Conservation (phyloP, 2,113 vertebrate species). For the Colinus virginianus region DNA sequence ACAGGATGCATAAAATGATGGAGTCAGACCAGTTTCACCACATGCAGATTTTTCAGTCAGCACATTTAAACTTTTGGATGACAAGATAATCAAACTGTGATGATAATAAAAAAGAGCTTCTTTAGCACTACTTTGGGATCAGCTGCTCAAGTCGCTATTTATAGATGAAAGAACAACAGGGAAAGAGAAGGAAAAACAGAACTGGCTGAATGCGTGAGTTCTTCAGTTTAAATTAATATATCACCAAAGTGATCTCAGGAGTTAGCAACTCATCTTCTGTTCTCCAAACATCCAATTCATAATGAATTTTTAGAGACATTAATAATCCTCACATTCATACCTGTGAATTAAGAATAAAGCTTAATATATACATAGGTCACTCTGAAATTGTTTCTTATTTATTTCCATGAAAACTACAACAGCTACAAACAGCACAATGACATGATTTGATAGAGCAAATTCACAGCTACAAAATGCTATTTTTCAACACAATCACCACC, state of each 20-base stretch:
- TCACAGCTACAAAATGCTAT: neutral
- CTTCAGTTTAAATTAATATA: conserved; percentile 42
- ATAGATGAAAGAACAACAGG: conserved; percentile 42
- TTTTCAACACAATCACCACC: neutral
- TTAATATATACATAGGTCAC: neutral
- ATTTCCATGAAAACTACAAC: neutral
- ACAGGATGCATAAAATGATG: neutral
- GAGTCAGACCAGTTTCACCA: neutral
- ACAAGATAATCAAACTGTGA: conserved; percentile 26
- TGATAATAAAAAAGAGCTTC: conserved; percentile 20
- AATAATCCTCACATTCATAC: neutral
- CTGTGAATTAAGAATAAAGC: neutral
- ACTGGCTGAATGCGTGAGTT: conserved; percentile 10
- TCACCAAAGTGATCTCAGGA: conserved; percentile 38
- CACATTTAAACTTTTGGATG: neutral
- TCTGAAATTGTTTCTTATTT: neutral
- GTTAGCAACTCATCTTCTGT: neutral
- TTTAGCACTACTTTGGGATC: conserved; percentile 35
- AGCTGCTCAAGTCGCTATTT: conserved; percentile 20
- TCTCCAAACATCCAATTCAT: neutral
- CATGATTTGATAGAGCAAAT: neutral
- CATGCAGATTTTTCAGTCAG: neutral
- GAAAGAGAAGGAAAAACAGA: conserved; percentile 29
- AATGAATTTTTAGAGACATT: neutral
- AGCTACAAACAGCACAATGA: neutral